These are phyloP conservation scores for Aphidoletes aphidimyza DNA, from an alignment of 2,888 invertebrate species.

Conservation along the genomic window DNA sequence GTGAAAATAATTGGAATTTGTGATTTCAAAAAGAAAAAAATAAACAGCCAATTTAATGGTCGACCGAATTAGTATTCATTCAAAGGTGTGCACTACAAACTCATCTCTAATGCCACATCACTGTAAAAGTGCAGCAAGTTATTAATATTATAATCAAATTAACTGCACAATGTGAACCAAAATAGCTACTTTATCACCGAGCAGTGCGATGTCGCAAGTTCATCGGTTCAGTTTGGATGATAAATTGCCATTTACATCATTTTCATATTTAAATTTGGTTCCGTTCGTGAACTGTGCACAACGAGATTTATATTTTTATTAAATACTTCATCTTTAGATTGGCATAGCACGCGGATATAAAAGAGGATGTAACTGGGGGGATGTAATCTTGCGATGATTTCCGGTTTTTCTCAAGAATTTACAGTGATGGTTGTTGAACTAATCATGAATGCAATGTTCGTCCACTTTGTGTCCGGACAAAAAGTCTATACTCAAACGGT, in stretches of 20 bases:
- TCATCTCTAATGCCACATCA: neutral
- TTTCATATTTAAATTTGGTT: neutral
- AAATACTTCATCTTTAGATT: neutral
- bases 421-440: neutral
- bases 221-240: too few relatives aligned
- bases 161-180: too few relatives aligned
- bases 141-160: too few relatives aligned
- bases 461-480: neutral
- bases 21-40: neutral
- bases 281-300: neutral
- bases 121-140: neutral
- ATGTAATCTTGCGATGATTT: neutral
- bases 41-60: slow-evolving; percentile 29
- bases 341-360: too few relatives aligned
- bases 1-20: neutral
- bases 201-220: too few relatives aligned
- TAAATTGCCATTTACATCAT: too few relatives aligned
- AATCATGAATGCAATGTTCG: neutral
- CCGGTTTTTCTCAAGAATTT: neutral
- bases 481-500: neutral
- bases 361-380: too few relatives aligned
- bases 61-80: neutral
- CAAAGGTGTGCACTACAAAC: neutral
- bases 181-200: too few relatives aligned
- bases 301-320: neutral